Conservation (phyloP, 2,797 vertebrate species). For the Urosaurus nigricauda region DNA sequence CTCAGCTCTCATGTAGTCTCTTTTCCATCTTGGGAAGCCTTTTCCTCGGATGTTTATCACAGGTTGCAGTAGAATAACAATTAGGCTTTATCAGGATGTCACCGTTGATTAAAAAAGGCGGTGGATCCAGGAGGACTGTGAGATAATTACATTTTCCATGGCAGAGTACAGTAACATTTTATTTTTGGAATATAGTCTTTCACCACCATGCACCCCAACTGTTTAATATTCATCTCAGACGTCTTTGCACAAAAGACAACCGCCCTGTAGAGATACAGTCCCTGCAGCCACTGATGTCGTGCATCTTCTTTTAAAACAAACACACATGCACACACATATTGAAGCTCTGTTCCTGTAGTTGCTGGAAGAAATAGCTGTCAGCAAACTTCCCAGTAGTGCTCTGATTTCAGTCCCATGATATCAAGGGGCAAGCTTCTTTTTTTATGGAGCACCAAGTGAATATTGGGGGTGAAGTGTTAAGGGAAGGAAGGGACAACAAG, state of each 20-base stretch:
- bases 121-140: conserved; percentile 28
- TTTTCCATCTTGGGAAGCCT: neutral
- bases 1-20: neutral
- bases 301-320: neutral
- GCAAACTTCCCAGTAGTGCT: neutral
- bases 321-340: neutral
- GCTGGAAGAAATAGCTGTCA: conserved; percentile 7
- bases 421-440: neutral
- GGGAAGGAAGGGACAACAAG: no score
- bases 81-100: conserved; percentile 47
- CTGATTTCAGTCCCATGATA: conserved; percentile 1
- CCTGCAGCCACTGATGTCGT: neutral
- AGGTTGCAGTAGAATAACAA: conserved; percentile 39
- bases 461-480: neutral
- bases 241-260: conserved; percentile 17
- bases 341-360: neutral
- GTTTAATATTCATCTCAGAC: conserved; percentile 44
- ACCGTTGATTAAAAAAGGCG: conserved; percentile 47
- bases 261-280: conserved; percentile 5
- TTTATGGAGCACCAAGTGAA: neutral
- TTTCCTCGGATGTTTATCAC: conserved; percentile 36
- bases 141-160: conserved; percentile 46
- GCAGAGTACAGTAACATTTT: conserved; percentile 29
- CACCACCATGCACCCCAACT: neutral
- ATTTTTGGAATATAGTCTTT: conserved; percentile 48